Evolutionary conservation across 30 jellyfish, hydroid and myxozoan genomes (phyloP).

Genomic region (Chironex yamaguchii): DNA sequence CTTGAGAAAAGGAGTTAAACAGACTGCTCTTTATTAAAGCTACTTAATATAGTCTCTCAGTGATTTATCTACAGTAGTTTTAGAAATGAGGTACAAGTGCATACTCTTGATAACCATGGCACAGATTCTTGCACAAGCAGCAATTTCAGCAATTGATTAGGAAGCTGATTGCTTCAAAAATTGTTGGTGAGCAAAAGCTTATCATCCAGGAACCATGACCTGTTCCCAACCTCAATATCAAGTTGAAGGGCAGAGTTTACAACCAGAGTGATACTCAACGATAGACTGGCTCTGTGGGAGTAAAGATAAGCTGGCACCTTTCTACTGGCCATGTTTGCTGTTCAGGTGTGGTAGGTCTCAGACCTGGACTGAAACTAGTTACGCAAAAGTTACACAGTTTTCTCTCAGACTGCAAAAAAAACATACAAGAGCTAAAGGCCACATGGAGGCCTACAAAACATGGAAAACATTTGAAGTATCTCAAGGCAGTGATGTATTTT

Average conservation of each 20-base stretch:
- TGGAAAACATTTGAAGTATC: conserved; percentile 35
- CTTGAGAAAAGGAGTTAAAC: no score
- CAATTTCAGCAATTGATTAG: no score
- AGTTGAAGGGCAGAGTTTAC: no score
- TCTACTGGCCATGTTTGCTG: conserved; percentile 59
- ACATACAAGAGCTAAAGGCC: conserved; percentile 34
- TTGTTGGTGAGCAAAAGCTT: conserved; percentile 39
- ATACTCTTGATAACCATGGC: no score
- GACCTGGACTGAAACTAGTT: conserved; percentile 55
- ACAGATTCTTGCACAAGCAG: no score
- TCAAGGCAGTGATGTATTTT: conserved; percentile 28
- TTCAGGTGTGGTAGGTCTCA: conserved; percentile 30
- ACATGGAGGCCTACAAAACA: conserved; percentile 21
- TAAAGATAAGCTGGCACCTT: conserved; percentile 18
- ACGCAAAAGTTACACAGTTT: neutral
- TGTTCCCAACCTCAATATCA: neutral
- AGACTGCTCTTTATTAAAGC: no score
- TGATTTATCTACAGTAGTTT: no score
- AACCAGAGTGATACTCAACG: conserved; percentile 39
- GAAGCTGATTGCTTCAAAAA: conserved; percentile 12
- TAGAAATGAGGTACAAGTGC: no score
- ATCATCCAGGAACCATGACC: conserved; percentile 14
- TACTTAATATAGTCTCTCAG: no score
- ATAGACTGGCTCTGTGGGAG: conserved; percentile 25
- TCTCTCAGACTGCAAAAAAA: conserved; percentile 5